Base-by-base conservation (phyloP, 2,797 vertebrate genomes). In the Oreortyx pictus region DNA sequence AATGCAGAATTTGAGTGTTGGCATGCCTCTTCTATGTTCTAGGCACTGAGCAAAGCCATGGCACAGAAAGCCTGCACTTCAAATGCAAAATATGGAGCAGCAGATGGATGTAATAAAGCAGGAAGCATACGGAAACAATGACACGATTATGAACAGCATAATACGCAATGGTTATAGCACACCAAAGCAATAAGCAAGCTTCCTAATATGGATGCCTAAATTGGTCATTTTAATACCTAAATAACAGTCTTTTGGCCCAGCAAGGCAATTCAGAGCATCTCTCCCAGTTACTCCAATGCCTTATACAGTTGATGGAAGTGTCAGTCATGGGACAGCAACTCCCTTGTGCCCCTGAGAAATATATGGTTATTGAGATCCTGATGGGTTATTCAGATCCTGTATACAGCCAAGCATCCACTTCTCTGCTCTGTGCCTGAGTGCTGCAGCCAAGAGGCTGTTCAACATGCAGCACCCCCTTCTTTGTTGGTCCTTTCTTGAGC, bases 101-200 rank as follows among this genome's bases (percentile, higher is more conserved):
- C 94, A 94, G 88, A 93, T 89, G 81, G 78, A 82, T 82, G 52
- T 82, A 87, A 80, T 86, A 77, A 86, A 93, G 71, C 22, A 67
- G 67, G 79, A 92, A 72, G 44, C 68, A 72, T 62, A 65, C 0
- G 1, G 83, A 86, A 93, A 96, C 88, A 93, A 92, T 85, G 94
- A 54, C 80, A 85, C 1, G 0, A 91, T 93, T 96, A 86, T 92
- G 54, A 92, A 23, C 52, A 74, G 88, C 20, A 87, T 74, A 86
- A 84, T 90, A 80, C 82, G 68, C 68, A 91, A 61, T 6, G 68
- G 74, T 56, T 68, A 82, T 37, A 75, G 68, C 61, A 31, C 73
- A 80, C 61, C 64, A 92, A 79, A 49, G 65, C 72, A 79, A 62
- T 43, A 85, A 82, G 86, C 72, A 90, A 49, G 89, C 72, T 92